Evolutionary conservation across 2,113 vertebrate genomes (phyloP).

Genomic region (Neolamprologus ventralis): DNA sequence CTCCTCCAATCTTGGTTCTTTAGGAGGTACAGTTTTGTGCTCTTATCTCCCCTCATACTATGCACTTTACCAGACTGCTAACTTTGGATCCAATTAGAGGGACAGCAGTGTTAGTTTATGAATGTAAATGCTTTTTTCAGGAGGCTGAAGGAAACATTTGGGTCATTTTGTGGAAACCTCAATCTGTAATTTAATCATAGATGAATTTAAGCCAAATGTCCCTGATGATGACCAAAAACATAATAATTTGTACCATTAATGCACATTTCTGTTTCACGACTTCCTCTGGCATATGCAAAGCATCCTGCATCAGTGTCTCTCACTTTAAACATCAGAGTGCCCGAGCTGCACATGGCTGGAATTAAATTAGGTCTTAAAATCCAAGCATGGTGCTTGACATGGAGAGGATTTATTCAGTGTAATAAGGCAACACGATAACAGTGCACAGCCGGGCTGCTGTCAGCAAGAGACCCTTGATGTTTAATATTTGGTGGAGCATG

Average conservation of each 20-base stretch:
- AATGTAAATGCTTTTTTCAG: slow-evolving; percentile 35
- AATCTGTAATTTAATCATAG: slow-evolving; percentile 6
- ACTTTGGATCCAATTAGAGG: slow-evolving; percentile 63
- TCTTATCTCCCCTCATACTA: not conserved
- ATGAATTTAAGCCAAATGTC: not conserved
- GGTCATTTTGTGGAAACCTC: slow-evolving; percentile 30
- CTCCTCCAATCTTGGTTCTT: not conserved
- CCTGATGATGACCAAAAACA: not conserved
- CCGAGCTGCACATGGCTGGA: slow-evolving; percentile 31
- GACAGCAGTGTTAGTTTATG: not conserved
- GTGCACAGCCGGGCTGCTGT: slow-evolving; percentile 35
- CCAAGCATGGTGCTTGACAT: slow-evolving; percentile 45
- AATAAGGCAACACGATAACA: slow-evolving; percentile 53
- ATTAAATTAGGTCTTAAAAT: slow-evolving; percentile 66
- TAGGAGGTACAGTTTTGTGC: not conserved
- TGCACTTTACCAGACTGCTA: slow-evolving; percentile 29
- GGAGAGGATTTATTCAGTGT: slow-evolving; percentile 52
- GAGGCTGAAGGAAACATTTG: slow-evolving; percentile 28
- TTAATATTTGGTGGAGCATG: slow-evolving; percentile 43
- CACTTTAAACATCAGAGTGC: not conserved
- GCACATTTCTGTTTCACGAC: not conserved
- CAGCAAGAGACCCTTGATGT: slow-evolving; percentile 53
- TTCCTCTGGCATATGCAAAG: not conserved
- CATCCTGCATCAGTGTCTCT: not conserved
- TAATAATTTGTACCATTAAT: not conserved